Percentiles rank a stretch among this genome's conserved stretches.
Conservation (phyloP, 2,888 invertebrate species). For the Drosophila yooni region DNA sequence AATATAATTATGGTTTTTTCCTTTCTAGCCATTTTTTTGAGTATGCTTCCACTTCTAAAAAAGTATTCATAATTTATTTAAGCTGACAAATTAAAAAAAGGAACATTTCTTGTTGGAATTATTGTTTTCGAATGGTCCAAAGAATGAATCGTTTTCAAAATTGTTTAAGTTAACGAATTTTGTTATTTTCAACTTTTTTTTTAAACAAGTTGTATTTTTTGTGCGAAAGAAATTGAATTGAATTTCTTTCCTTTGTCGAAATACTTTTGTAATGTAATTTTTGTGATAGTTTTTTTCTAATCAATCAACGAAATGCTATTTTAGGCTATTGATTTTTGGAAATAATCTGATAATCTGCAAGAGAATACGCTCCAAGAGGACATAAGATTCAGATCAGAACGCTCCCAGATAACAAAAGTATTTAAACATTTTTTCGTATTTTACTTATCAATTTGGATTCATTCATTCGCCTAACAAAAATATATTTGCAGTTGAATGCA, state of each 20-base stretch:
- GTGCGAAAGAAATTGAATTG: not conserved
- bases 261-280: not conserved
- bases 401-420: not conserved
- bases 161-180: not conserved
- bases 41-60: not conserved
- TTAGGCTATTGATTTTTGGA: not conserved
- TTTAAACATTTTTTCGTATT: not conserved
- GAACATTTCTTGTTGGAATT: not conserved
- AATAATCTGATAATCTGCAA: not conserved
- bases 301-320: not conserved
- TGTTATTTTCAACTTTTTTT: not conserved
- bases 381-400: not conserved
- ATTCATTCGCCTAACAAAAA: not conserved
- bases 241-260: not conserved
- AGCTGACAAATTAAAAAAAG: accelerated
- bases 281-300: not conserved
- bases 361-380: not conserved
- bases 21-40: not conserved
- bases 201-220: not conserved
- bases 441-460: not conserved
- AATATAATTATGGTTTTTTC: not conserved
- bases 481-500: not conserved
- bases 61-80: not conserved
- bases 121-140: not conserved
- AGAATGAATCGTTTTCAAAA: not conserved